phyloP scores from a whole-genome alignment of 2,888 invertebrate genomes.

The Lathronympha strigana region DNA sequence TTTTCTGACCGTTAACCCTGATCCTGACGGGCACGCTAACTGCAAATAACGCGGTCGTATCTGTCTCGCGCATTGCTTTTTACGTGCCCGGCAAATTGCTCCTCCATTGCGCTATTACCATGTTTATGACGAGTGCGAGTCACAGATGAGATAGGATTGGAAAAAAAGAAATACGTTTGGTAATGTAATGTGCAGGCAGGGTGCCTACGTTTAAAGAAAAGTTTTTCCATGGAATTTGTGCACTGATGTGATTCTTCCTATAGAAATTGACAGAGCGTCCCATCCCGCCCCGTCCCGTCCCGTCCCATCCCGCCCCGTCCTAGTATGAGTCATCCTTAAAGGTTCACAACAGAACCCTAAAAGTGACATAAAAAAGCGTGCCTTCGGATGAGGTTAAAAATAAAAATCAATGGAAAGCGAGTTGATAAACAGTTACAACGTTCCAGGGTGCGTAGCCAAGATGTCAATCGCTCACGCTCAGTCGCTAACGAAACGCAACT shows the following conservation, averaged over 20 bases:
- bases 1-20: constrained; percentile 30
- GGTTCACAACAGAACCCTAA: constrained; percentile 1
- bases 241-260: no score
- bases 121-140: constrained; percentile 22
- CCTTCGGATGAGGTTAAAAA: constrained; percentile 15
- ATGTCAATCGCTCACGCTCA: no score
- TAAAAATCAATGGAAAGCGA: constrained; percentile 24
- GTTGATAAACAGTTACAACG: constrained; percentile 21
- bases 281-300: no score
- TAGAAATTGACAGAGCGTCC: no score
- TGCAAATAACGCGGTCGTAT: constrained; percentile 53
- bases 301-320: no score
- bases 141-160: constrained; percentile 3
- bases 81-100: constrained; percentile 56
- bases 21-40: constrained; percentile 35
- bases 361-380: constrained; percentile 8
- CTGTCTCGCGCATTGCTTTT: constrained; percentile 58
- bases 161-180: neutral
- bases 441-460: no score
- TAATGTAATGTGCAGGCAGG: no score
- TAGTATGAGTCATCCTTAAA: no score
- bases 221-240: no score
- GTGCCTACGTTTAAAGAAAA: no score
- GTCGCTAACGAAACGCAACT: no score
- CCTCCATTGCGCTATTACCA: constrained; percentile 48